Conservation (phyloP, 1,140 invertebrate species). For the Zaprionus davidi region DNA sequence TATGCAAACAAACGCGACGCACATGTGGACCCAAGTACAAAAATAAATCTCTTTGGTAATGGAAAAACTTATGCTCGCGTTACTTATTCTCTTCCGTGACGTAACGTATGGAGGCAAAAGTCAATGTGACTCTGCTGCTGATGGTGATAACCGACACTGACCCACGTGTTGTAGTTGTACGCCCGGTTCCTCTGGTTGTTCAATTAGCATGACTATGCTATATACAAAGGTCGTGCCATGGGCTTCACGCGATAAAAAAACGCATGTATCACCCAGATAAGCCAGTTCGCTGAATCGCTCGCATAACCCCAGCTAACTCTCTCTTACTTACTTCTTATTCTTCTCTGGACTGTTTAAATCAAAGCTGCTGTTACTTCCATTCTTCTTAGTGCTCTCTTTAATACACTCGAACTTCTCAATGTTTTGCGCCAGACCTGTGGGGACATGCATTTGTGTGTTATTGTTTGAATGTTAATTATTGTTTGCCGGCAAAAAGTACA, state of each 20-base stretch:
- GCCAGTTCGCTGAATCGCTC: conserved; percentile 3
- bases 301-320: conserved; percentile 42
- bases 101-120: conserved; percentile 45
- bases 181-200: conserved; percentile 22
- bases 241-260: conserved; percentile 48
- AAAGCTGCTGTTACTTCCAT: conserved; percentile 53
- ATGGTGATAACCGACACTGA: conserved; percentile 67
- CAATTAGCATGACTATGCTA: conserved; percentile 67
- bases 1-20: conserved; percentile 50
- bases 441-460: conserved; percentile 44
- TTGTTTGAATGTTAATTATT: conserved; percentile 54
- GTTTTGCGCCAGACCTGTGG: conserved; percentile 84
- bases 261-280: conserved; percentile 31
- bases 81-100: conserved; percentile 49
- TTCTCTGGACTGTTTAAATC: conserved; percentile 81
- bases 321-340: conserved; percentile 70
- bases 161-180: conserved; percentile 62
- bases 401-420: conserved; percentile 84
- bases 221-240: conserved; percentile 53
- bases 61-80: conserved; percentile 23
- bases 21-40: conserved; percentile 48
- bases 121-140: conserved; percentile 37
- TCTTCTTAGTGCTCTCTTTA: conserved; percentile 72
- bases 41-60: conserved; percentile 58
- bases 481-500: conserved; percentile 59